phyloP scores from a whole-genome alignment of 2,797 vertebrate species.

The Spinus olivaceus region DNA sequence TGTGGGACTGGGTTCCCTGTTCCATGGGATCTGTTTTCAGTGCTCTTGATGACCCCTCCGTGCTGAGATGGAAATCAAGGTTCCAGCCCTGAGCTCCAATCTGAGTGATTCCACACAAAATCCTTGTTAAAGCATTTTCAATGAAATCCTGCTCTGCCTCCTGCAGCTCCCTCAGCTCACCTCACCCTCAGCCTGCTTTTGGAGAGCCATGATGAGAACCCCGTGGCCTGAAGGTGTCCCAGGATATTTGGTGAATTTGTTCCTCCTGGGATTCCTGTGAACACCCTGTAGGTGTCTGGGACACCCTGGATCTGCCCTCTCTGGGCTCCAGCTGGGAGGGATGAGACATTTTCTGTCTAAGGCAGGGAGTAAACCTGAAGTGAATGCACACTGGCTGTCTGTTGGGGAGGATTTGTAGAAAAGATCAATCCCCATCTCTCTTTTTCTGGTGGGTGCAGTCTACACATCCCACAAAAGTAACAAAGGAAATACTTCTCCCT shows the following conservation, averaged over 20 bases:
- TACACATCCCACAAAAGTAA: background rate
- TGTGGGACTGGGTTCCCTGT: background rate
- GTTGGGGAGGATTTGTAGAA: background rate
- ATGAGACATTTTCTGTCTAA: background rate
- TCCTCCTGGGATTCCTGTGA: background rate
- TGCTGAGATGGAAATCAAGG: background rate
- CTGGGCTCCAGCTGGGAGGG: rapidly evolving
- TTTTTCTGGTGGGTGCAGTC: background rate
- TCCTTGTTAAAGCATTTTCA: background rate
- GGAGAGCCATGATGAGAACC: background rate
- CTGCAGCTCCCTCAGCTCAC: background rate
- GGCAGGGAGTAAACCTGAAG: background rate
- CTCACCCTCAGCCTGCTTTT: background rate
- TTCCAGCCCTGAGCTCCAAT: background rate
- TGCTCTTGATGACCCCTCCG: background rate
- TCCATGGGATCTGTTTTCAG: background rate
- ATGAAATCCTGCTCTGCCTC: background rate
- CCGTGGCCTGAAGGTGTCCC: background rate
- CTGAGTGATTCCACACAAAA: background rate
- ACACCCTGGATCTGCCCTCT: background rate
- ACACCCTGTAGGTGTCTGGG: background rate
- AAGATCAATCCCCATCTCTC: background rate
- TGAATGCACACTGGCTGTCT: rapidly evolving
- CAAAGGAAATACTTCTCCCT: background rate
- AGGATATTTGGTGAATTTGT: background rate